Conservation (phyloP, 2,797 vertebrate genomes). For the Gadopsis bispinosus region DNA sequence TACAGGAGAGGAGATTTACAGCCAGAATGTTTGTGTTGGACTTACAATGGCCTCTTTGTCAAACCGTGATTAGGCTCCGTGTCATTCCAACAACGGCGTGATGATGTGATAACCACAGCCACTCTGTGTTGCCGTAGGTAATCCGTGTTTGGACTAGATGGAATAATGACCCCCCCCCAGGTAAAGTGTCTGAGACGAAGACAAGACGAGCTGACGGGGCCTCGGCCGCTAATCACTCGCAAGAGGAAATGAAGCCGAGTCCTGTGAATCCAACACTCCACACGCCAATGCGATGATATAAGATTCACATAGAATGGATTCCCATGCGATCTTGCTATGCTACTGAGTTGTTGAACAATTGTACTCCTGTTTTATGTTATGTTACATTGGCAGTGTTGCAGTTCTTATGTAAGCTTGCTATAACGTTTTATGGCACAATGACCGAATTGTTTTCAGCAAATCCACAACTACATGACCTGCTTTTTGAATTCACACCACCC, state of each 20-base stretch:
- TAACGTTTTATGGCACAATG: conserved; percentile 40
- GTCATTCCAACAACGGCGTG: conserved; percentile 44
- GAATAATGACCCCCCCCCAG: conserved; percentile 35
- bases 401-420: conserved; percentile 10
- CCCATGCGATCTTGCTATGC: background rate
- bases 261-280: background rate
- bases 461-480: conserved; percentile 21
- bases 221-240: background rate
- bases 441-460: conserved; percentile 37
- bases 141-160: conserved; percentile 41
- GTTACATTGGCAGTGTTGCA: background rate
- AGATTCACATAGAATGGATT: background rate
- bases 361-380: background rate
- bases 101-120: conserved; percentile 53
- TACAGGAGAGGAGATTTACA: conserved; percentile 37
- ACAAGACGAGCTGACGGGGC: conserved; percentile 19
- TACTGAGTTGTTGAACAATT: background rate
- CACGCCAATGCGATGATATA: background rate
- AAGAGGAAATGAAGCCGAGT: background rate
- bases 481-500: background rate
- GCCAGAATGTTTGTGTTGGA: conserved; percentile 42
- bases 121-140: conserved; percentile 44
- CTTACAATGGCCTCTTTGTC: conserved; percentile 57
- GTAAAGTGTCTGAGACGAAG: conserved; percentile 34
- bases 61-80: conserved; percentile 34